Evolutionary conservation across 2,113 vertebrate species (phyloP), one percentile per base, ranked within the genome.

Genomic region (Zingel zingel): DNA sequence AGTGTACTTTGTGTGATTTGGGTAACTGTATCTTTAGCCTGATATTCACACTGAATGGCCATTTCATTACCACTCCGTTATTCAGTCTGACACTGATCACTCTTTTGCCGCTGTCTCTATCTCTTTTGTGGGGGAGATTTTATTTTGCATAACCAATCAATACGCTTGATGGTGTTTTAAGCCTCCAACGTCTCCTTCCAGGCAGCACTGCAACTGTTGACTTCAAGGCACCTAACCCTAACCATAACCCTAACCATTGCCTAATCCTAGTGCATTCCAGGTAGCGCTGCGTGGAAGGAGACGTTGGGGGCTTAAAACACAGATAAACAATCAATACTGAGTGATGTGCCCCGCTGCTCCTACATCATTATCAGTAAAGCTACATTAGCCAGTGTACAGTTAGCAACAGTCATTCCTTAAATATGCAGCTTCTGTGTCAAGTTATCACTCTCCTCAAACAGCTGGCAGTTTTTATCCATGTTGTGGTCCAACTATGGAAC

Each of bases 141-240:
- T 53, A 74, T 78, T 58, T 78, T 79, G 62, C n/a, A 50, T 48
- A 68, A 59, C 75, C 16, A 27, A 21, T 18, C 59, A 61, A 8
- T 25, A 16, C 6, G 30, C 30, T 5, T 33, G 30, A 33, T 33
- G 30, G 30, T 33, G 30, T 33, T 33, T 33, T 33, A 33, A 33
- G 30, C 4, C 30, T 5, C 30, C 30, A 33, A 33, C 30, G 0
- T 33, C 30, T 33, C 30, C 30, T 33, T 33, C 30, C 5, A 33
- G 30, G 30, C 30, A 33, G 30, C 1, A 5, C 30, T 33, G 30
- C 30, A 5, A 33, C 30, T 5, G 5, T 5, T 33, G 30, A 33
- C 30, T 33, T 33, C 30, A 33, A 33, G 30, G 30, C 30, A 33
- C 30, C 30, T 33, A 33, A 33, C 30, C 30, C 30, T 33, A 5